Conservation (phyloP, 2,888 invertebrate genomes). For the Catocala sponsa region DNA sequence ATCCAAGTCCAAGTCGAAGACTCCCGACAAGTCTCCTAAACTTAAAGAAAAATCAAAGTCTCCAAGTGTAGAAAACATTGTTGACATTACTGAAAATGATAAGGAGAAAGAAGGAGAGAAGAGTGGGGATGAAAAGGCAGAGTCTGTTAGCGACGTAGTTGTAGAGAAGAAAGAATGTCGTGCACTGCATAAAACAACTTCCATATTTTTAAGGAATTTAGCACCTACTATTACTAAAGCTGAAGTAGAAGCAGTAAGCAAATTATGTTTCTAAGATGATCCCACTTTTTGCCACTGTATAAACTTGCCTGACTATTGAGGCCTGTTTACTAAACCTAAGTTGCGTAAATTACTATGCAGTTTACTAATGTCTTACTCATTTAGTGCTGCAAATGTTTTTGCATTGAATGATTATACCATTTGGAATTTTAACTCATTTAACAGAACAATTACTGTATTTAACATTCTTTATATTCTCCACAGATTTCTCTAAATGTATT, state of each 20-base stretch:
- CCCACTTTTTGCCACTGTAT: too few relatives aligned
- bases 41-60: slow-evolving; percentile 71
- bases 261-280: neutral
- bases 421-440: too few relatives aligned
- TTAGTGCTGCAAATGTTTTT: too few relatives aligned
- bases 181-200: slow-evolving; percentile 97
- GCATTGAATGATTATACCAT: too few relatives aligned
- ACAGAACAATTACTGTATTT: too few relatives aligned
- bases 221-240: slow-evolving; percentile 98
- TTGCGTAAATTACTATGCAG: too few relatives aligned
- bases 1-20: slow-evolving; percentile 80
- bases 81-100: slow-evolving; percentile 60
- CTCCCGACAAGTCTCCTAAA: slow-evolving; percentile 77
- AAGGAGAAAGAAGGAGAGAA: slow-evolving; percentile 66
- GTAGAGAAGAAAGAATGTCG: slow-evolving; percentile 87
- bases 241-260: slow-evolving; percentile 97
- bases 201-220: slow-evolving; percentile 98
- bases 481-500: too few relatives aligned
- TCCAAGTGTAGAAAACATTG: slow-evolving; percentile 68
- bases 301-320: too few relatives aligned
- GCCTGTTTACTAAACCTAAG: too few relatives aligned
- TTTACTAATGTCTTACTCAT: too few relatives aligned
- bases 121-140: slow-evolving; percentile 79
- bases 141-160: slow-evolving; percentile 84
- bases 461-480: too few relatives aligned